Evolutionary conservation across 2,113 vertebrate genomes (phyloP).

Genomic region (Thymallus thymallus): DNA sequence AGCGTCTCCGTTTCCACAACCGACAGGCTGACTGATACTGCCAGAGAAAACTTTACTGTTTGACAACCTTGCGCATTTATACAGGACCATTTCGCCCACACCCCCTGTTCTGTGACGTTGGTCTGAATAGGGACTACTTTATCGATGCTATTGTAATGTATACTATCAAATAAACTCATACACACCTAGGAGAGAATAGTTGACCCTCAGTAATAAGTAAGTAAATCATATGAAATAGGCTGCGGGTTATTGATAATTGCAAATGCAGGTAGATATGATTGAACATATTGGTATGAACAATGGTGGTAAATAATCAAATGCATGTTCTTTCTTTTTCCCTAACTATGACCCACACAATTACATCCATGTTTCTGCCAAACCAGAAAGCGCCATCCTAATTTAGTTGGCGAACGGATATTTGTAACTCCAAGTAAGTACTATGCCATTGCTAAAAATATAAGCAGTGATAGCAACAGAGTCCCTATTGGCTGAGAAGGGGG

Average conservation of each 20-base stretch:
- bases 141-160: conserved; percentile 19
- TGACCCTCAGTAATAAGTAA: neutral
- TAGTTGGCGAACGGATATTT: conserved; percentile 27
- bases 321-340: neutral
- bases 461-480: conserved; percentile 87
- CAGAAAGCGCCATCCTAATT: neutral
- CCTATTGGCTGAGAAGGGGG: conserved; percentile 74
- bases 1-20: conserved; percentile 17
- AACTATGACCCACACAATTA: neutral
- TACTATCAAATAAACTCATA: neutral
- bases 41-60: conserved; percentile 74
- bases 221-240: neutral
- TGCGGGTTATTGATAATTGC: neutral
- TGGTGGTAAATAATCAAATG: neutral
- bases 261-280: neutral
- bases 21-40: conserved; percentile 49
- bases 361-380: neutral
- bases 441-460: conserved; percentile 88
- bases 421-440: conserved; percentile 36
- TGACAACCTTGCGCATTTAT: conserved; percentile 79
- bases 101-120: conserved; percentile 58
- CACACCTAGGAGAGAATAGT: neutral
- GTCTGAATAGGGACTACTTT: conserved; percentile 70
- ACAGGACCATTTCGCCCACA: conserved; percentile 67
- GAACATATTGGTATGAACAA: no score